Conservation (phyloP, 1,140 invertebrate genomes). For the Aphelenchoides fujianensis region DNA sequence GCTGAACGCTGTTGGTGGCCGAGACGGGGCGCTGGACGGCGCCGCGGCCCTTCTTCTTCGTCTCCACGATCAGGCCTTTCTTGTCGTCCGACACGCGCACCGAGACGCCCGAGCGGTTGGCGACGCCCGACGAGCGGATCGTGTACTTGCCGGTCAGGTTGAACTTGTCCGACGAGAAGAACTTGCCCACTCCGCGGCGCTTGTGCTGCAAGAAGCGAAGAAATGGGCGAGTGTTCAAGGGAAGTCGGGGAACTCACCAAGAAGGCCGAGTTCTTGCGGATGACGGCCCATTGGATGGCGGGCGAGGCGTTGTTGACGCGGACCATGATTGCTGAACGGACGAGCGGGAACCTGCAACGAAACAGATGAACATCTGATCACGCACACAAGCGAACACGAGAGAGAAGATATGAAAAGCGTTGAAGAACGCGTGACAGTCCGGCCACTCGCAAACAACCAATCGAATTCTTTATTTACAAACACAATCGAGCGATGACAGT, state of each 20-base stretch:
- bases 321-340: conserved; percentile 14
- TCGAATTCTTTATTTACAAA: conserved; percentile 8
- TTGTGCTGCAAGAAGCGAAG: conserved; percentile 4
- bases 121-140: background rate
- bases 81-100: conserved; percentile 13
- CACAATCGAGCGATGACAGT: background rate
- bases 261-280: conserved; percentile 7
- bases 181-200: conserved; percentile 10
- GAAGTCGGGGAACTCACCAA: too few species aligned
- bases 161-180: conserved; percentile 4
- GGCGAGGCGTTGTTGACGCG: conserved; percentile 14
- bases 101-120: conserved; percentile 6
- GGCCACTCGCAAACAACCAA: background rate
- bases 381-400: background rate
- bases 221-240: too few species aligned
- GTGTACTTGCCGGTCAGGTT: conserved; percentile 12
- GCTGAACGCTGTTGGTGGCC: background rate
- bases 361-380: background rate
- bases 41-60: conserved; percentile 14
- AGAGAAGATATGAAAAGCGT: conserved; percentile 3
- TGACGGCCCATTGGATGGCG: conserved; percentile 12
- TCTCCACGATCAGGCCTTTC: conserved; percentile 16
- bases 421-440: background rate
- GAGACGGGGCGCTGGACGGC: background rate
- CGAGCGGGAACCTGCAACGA: conserved; percentile 18